Base-by-base conservation (phyloP, 2,113 vertebrate species). In the Nibea albiflora region DNA sequence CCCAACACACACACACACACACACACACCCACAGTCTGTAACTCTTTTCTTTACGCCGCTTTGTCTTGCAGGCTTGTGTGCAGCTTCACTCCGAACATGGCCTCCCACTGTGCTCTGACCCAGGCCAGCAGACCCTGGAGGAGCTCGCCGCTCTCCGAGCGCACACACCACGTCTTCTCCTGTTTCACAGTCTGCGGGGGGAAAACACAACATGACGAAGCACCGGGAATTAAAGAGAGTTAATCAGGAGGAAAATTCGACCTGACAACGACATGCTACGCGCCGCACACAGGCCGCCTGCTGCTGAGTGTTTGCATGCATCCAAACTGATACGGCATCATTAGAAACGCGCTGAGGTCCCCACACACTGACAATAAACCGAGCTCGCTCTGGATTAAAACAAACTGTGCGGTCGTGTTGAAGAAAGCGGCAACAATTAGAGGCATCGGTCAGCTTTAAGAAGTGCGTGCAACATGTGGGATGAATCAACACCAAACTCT, bases 91-190 rank as follows among this genome's bases (percentile, higher is more conserved):
- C 96, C 96, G 74, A 97, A 98, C 93, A 97, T 92, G 57, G 95
- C 93, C 89, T 97, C 97, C 97, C 97, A 98, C 62, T 96, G 96
- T 5, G 90, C 87, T 58, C 90, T 94, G 85, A 98, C 90, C 96
- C 96, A 97, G 71, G 94, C 91, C 83, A 96, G 92, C 83, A 98
- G 92, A 22, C 89, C 93, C 26, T 93, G 93, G 22, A 95, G 88
- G 57, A 96, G 92, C 83, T 96, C 95, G 0, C 46, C 60, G 87
- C 96, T 94, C 65, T 95, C 95, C 0, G 95, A 93, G 31, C 88
- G 95, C 57, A 97, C 87, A 0, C 92, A 85, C 97, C 97, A 98
- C 10, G 89, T 95, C 83, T 90, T 96, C 92, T 97, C 96, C 83
- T 95, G 90, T 72, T 96, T 96, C 83, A 90, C 81, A 11, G 94